Evolutionary conservation across 2,797 vertebrate species (phyloP), one percentile per base, ranked within the genome.

Genomic region (Thamnophis elegans): DNA sequence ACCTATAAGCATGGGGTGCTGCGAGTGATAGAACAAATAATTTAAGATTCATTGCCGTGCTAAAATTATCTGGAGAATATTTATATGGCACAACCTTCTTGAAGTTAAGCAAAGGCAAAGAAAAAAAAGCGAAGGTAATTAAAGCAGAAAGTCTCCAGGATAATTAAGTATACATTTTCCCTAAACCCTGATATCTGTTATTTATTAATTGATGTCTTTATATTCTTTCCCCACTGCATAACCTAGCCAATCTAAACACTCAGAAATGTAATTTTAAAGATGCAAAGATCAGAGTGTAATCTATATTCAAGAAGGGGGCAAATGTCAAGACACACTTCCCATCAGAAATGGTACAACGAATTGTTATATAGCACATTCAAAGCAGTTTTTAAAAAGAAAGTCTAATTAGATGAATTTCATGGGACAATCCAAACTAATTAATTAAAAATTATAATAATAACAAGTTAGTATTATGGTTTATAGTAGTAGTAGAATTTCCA

Each of bases 301-400:
- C 22, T 92, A 89, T 53, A 14, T 47, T 89, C 13, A 62, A 62
- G 73, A 42, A 89, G 28, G 22, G 89, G 28, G 56, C 28, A 54
- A 85, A 85, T 85, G 73, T 85, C 68, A 89, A 62, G 91, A 60
- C 87, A 89, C 42, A 87, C 73, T 85, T n/a, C 73, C 73, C 73
- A n/a, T 58, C 88, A 89, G 28, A 85, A 54, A 73, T 62, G 20
- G 13, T 85, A 36, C 68, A 92, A 89, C 54, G 56, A 85, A 62
- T 28, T 36, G 26, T 85, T 92, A 56, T 60, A 36, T 60, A 28
- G 26, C 25, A 59, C 7, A 36, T 42, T 85, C 56, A 36, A 89
- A 92, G 56, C 59, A 62, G n/a, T 55, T 92, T 68, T n/a, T n/a
- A 92, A 89, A 60, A 73, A 53, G 28, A 22, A 60, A 22, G 1